Percentiles rank a stretch among this genome's conserved stretches.
These are phyloP conservation scores for Leptinotarsa defecta DNA, from an alignment of 1,140 invertebrate species.

Conservation along the genomic window DNA sequence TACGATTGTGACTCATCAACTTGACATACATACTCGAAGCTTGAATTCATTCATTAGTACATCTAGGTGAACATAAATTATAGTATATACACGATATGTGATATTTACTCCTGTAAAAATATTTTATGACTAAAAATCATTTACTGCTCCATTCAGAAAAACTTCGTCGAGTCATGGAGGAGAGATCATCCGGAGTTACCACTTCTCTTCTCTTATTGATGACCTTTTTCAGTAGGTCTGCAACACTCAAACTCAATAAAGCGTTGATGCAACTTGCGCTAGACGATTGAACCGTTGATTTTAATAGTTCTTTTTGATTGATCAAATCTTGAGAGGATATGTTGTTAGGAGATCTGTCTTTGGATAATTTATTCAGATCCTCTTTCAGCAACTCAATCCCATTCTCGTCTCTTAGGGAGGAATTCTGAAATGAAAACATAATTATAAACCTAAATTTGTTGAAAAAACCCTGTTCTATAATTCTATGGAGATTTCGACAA, in stretches of 20 bases:
- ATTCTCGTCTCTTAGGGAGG: conserved; percentile 40
- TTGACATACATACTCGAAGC: too few species aligned
- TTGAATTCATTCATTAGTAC: neutral
- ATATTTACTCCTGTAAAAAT: conserved; percentile 29
- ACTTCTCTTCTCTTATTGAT: conserved; percentile 51
- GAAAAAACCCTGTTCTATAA: too few species aligned
- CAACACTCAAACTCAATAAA: conserved; percentile 51
- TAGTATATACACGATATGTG: conserved; percentile 21
- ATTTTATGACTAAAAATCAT: conserved; percentile 29
- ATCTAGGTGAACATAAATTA: conserved; percentile 9
- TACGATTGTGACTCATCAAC: too few species aligned
- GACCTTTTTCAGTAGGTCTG: conserved; percentile 53
- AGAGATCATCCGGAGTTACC: conserved; percentile 41
- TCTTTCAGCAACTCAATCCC: conserved; percentile 11
- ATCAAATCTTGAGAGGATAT: conserved; percentile 43
- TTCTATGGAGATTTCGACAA: too few species aligned
- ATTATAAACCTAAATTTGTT: neutral
- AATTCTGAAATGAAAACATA: conserved; percentile 18
- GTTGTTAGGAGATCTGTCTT: conserved; percentile 46
- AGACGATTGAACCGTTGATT: conserved; percentile 46
- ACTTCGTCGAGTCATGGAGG: conserved; percentile 39
- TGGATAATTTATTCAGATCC: conserved; percentile 27
- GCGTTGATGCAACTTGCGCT: conserved; percentile 54
- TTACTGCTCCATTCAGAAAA: conserved; percentile 47
- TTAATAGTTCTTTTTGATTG: conserved; percentile 40